Evolutionary conservation across 2,888 invertebrate genomes (phyloP), one percentile per base, ranked within the genome.

Genomic region (Cabera pusaria): DNA sequence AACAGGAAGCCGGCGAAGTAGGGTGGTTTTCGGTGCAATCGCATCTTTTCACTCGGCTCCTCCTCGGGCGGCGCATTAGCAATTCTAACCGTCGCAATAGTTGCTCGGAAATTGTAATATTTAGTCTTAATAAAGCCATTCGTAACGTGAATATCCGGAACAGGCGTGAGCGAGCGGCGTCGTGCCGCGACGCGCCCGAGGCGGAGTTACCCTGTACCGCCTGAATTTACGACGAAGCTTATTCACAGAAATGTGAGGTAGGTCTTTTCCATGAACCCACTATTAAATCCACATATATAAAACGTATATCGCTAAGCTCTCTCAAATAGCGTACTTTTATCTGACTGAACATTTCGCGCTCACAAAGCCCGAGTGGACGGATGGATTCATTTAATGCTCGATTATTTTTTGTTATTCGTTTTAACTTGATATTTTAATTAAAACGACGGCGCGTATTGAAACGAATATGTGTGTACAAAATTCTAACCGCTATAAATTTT

Each of bases 81-180:
- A 81, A 86, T 85, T 84, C 81, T 72, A 77, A 81, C 69, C 67
- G 60, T 68, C 60, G 72, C 69, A 76, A 78, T 80, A 81, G 79
- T 84, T 77, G 70, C 81, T 66, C 56, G 72, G 76, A 76, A 81
- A 81, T 79, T 80, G 82, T 80, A 81, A 85, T 83, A 83, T 84
- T 84, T 78, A 79, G 81, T 79, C 77, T 84, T 84, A 86, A 86
- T 84, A 85, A 80, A 83, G 81, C 80, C 76, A 83, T 84, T 80
- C 76, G 80, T 82, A 79, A 80, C 74, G 69, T 57, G 78, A 72
- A 82, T 76, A 83, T 77, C 82, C 78, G 70, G 78, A 74, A 70
- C 78, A 72, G 76, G 71, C 73, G 72, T 68, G 66, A 63, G 65
- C 61, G 38, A 39, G 44, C 44, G 45, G 59, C 52, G 53, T 53